Evolutionary conservation across 2,113 vertebrate genomes (phyloP), one percentile per base, ranked within the genome.

Genomic region (Vireo altiloquus): DNA sequence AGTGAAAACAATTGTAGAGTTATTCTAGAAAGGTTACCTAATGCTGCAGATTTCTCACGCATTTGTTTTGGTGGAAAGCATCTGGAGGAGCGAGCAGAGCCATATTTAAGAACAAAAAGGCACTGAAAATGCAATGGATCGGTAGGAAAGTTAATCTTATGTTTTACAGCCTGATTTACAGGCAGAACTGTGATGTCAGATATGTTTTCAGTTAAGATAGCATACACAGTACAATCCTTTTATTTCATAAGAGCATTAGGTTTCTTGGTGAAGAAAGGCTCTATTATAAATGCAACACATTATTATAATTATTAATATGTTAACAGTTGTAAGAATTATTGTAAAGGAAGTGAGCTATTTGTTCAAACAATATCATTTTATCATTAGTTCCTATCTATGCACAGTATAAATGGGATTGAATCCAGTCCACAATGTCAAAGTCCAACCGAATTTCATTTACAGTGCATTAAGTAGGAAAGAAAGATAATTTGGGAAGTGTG

Each of bases 401-500:
- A 74, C 68, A 91, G 60, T 71, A 37, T 63, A 91, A 95, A 83
- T 90, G 90, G 87, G 90, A 78, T 56, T 83, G 64, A 94, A 94
- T 93, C 63, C 88, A 96, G 80, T 40, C 71, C 64, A 66, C 49
- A 53, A 39, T 83, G 64, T 52, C 71, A 64, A 92, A 94, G 92
- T 94, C 94, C 81, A 89, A 71, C 66, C 71, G 85, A 93, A 89
- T 94, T 88, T 92, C 71, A 95, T 95, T 96, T 96, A 60, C 72
- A 83, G 53, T 92, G 82, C 93, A 95, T 97, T 96, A 93, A 90
- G 82, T 86, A 96, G 92, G 92, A 95, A 96, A 96, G 87, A 74
- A 89, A 94, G 75, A 87, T 96, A 92, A 95, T 96, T 95, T 95
- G 71, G 88, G 85, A 95, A 96, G 64, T 60, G 68, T 93, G 85